phyloP scores from a whole-genome alignment of 2,888 invertebrate genomes.

The Amiota communis region DNA sequence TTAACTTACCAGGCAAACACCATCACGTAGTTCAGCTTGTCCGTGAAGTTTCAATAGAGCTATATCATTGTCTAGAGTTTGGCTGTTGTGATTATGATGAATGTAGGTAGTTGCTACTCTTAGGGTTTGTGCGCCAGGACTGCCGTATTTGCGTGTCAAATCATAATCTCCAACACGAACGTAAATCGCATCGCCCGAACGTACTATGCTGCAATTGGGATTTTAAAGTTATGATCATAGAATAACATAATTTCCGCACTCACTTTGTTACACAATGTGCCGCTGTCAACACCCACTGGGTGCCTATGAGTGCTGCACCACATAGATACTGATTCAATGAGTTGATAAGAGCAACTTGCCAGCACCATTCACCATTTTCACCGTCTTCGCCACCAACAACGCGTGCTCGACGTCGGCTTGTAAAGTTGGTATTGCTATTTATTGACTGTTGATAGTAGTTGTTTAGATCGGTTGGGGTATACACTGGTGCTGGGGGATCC shows the following conservation, averaged over 20 bases:
- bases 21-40: constrained; percentile 90
- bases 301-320: constrained; percentile 93
- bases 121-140: constrained; percentile 91
- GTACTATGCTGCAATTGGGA: constrained; percentile 81
- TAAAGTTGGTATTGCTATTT: constrained; percentile 44
- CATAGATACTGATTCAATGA: constrained; percentile 94
- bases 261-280: constrained; percentile 96
- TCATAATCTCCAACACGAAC: constrained; percentile 95
- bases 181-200: constrained; percentile 95
- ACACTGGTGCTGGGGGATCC: constrained; percentile 41
- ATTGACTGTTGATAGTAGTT: constrained; percentile 46
- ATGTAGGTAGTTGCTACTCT: constrained; percentile 94
- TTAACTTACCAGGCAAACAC: constrained; percentile 75
- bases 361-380: constrained; percentile 94
- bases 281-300: constrained; percentile 94
- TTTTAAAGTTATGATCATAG: constrained; percentile 4
- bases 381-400: constrained; percentile 95
- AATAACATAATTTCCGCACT: constrained; percentile 65
- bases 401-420: constrained; percentile 61
- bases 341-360: constrained; percentile 95
- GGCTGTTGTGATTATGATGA: constrained; percentile 96
- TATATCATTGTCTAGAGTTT: constrained; percentile 94
- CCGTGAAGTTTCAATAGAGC: constrained; percentile 91
- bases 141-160: constrained; percentile 90
- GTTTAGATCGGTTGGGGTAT: constrained; percentile 41